Evolutionary conservation across 1,140 invertebrate species (phyloP), one percentile per base, ranked within the genome.

Genomic region (Varroa destructor): DNA sequence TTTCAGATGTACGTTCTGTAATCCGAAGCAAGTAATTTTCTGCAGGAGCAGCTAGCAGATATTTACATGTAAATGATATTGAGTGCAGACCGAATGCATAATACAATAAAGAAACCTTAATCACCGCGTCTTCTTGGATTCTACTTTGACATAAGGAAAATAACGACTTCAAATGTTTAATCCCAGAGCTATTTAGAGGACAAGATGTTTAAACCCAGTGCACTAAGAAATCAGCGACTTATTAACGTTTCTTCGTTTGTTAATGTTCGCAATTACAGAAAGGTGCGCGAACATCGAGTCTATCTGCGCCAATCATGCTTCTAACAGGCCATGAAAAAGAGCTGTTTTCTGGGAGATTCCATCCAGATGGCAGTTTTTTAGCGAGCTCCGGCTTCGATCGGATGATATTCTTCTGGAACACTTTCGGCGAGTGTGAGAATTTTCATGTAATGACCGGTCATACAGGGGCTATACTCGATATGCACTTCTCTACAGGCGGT

Each of bases 381-480:
- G 91, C 92, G 6, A 94, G 93, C 0, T 88, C 89, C 54, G 97
- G 96, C n/a, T 95, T 93, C 80, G 97, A 99, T 79, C 83, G 93
- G 79, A 87, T 92, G 81, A 94, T 99, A 74, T 93, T 89, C 79
- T 83, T 99, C 75, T 99, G 97, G 97, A 93, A 90, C 80, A 90
- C 94, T 1, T 96, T 94, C 80, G 95, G 91, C 3, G 93, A 99
- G 78, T 99, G 95, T 83, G 93, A 99, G 77, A 99, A 98, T 80
- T 87, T 96, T 74, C 90, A 89, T 75, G 85, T 89, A 6, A 85
- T 99, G 84, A 80, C 79, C 72, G 85, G 86, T 70, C 97, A 99
- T 79, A 91, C 88, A 25, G 96, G 96, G n/a, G 92, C 94, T 10
- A 84, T 99, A 4, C 89, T 95, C 85, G 94, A 99, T 80, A 80